A percentile compares a stretch with the other conserved stretches of the same genome.
Evolutionary conservation across 2,113 vertebrate genomes (phyloP).

Genomic region (Muntiacus reevesi): DNA sequence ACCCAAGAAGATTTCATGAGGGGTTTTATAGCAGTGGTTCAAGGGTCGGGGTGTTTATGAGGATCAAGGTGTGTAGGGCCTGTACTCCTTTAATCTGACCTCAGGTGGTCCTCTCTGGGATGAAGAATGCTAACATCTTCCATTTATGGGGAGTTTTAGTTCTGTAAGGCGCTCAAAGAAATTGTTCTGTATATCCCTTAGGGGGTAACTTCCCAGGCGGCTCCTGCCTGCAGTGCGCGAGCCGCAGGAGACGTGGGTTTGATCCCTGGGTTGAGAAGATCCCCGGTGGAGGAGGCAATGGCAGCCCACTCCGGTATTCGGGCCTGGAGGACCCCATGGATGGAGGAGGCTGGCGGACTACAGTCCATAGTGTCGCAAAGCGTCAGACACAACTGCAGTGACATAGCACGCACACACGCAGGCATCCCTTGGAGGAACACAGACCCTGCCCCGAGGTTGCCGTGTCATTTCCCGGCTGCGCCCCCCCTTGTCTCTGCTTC

Average conservation of each 20-base stretch:
- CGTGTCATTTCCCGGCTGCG: neutral
- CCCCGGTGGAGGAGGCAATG: neutral
- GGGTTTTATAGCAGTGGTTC: neutral
- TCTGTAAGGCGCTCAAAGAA: neutral
- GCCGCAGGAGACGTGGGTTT: neutral
- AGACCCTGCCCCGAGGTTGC: neutral
- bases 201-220: neutral
- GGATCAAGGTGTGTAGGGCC: neutral
- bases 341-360: fast-evolving
- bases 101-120: neutral
- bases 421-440: neutral
- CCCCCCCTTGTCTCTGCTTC: neutral
- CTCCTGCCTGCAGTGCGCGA: neutral
- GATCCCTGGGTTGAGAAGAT: neutral
- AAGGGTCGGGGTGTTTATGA: neutral
- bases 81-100: neutral
- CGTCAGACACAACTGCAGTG: neutral
- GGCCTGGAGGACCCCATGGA: neutral
- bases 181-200: neutral
- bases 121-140: neutral
- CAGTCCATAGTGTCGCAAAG: neutral
- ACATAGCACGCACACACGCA: neutral
- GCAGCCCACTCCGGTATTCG: neutral
- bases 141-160: neutral
- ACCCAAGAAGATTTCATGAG: neutral